These are phyloP conservation scores for Yponomeuta plumbellus DNA, from an alignment of 2,888 invertebrate species.

Conservation along the genomic window DNA sequence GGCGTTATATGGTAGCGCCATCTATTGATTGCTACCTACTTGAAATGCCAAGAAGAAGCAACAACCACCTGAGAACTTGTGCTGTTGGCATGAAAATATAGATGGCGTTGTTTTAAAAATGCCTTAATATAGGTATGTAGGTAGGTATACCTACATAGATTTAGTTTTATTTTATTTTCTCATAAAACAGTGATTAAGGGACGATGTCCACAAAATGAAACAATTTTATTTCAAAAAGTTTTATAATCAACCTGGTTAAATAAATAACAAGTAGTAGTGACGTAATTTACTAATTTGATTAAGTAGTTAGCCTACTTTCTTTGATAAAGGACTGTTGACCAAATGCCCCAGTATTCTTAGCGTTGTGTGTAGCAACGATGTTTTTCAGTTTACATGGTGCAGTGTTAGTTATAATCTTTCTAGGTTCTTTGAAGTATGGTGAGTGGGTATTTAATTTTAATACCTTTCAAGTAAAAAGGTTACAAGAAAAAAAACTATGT, in stretches of 20 bases:
- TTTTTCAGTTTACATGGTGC: neutral
- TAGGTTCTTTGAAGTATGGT: constrained; percentile 8
- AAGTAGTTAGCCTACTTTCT: neutral
- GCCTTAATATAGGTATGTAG: no score
- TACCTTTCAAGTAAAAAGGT: no score
- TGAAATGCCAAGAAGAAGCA: no score
- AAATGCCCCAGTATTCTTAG: neutral
- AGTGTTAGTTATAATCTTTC: neutral
- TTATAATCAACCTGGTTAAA: neutral
- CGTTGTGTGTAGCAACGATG: neutral
- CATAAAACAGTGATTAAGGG: neutral
- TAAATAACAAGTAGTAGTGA: neutral
- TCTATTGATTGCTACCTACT: no score
- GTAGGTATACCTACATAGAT: no score
- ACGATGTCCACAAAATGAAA: no score
- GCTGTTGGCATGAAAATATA: no score
- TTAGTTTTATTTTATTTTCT: no score
- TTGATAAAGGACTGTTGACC: constrained; percentile 4
- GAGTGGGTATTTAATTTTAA: neutral
- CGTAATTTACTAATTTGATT: constrained; percentile 7
- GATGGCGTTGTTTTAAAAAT: neutral
- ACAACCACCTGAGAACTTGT: no score
- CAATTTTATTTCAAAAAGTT: neutral
- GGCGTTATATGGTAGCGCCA: no score
- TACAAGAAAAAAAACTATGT: no score